Evolutionary conservation across 2,888 invertebrate species (phyloP).

Genomic region (Volucella zonaria): DNA sequence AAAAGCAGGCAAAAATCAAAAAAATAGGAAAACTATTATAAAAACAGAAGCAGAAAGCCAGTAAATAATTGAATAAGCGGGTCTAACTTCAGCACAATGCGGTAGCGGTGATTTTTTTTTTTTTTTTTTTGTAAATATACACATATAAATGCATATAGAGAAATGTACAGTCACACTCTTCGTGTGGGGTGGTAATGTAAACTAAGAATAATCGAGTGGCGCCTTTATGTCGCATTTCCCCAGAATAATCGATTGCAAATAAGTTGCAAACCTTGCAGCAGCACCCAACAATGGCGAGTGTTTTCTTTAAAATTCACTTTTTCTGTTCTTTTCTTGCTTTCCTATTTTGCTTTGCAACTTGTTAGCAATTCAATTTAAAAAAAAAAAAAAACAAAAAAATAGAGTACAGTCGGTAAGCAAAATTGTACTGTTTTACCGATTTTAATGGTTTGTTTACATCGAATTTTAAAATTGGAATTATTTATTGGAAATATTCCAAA

Average conservation of each 20-base stretch:
- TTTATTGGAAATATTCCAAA: constrained; percentile 48
- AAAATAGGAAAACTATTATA: too few relatives aligned
- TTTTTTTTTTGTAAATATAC: not conserved
- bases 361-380: too few relatives aligned
- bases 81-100: constrained; percentile 4
- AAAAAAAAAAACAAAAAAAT: too few relatives aligned
- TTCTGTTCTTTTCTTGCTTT: not conserved
- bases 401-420: too few relatives aligned
- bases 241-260: constrained; percentile 67
- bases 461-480: constrained; percentile 28
- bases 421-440: not conserved
- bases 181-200: constrained; percentile 33
- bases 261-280: constrained; percentile 40
- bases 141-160: not conserved
- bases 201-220: constrained; percentile 67
- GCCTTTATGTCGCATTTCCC: constrained; percentile 68
- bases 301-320: not conserved
- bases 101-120: not conserved
- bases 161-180: not conserved
- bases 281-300: not conserved
- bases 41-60: constrained; percentile 13
- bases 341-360: too few relatives aligned
- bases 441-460: constrained; percentile 46
- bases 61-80: constrained; percentile 20
- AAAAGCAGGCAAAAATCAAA: too few relatives aligned